phyloP scores from a whole-genome alignment of 2,113 vertebrate species.

The Poeciliopsis turrubarensis region DNA sequence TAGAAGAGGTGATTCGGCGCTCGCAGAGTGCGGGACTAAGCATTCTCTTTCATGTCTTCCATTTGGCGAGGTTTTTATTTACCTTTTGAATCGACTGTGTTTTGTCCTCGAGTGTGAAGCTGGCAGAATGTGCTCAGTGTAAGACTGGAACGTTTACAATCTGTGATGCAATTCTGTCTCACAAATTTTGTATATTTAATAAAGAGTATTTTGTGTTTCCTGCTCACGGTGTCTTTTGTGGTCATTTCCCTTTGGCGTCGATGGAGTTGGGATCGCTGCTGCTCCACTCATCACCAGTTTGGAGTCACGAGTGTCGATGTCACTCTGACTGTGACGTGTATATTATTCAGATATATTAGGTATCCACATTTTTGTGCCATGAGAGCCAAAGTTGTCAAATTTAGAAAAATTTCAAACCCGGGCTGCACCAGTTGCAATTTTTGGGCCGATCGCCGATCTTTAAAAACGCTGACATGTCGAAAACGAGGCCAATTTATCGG shows the following conservation, averaged over 20 bases:
- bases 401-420: no score
- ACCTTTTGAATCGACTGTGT: constrained; percentile 55
- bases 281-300: no score
- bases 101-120: constrained; percentile 61
- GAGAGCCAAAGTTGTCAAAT: not conserved
- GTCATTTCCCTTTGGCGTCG: constrained; percentile 30
- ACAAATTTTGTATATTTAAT: constrained; percentile 83
- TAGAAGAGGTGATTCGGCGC: constrained; percentile 46
- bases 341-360: no score
- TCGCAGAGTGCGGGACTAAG: constrained; percentile 24
- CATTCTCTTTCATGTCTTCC: constrained; percentile 69
- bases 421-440: no score
- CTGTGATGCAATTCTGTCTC: constrained; percentile 81
- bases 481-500: no score
- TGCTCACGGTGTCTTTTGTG: constrained; percentile 69
- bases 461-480: no score
- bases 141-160: constrained; percentile 80
- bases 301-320: no score
- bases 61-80: constrained; percentile 52
- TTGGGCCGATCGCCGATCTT: no score
- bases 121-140: constrained; percentile 66
- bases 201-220: constrained; percentile 80
- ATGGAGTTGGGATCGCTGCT: not conserved
- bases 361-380: not conserved
- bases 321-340: no score